Percentiles rank a stretch among this genome's conserved stretches.
Evolutionary conservation across 23 tunicate species (phyloP).

Genomic region (Pegea sp.): DNA sequence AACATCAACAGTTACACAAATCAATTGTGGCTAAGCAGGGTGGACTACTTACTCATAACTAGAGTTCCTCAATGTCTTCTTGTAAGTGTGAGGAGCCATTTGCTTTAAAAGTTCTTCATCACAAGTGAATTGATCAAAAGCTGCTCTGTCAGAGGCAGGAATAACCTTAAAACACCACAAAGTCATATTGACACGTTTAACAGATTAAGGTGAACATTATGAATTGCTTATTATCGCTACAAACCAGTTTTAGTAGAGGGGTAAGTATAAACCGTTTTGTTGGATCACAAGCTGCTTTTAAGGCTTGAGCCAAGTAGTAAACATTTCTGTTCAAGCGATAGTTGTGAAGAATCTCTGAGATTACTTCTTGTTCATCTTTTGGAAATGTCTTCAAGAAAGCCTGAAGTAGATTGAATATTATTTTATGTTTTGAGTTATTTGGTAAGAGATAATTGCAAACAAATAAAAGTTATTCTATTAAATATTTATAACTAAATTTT

Average conservation of each 20-base stretch:
- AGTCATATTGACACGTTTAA: no score
- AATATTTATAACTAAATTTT: no score
- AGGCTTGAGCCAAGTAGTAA: not conserved
- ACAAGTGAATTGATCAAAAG: slow-evolving; percentile 53
- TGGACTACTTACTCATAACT: not conserved
- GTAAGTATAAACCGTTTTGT: not conserved
- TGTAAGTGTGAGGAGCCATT: not conserved
- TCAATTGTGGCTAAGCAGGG: not conserved
- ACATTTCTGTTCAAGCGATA: not conserved
- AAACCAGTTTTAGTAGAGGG: not conserved
- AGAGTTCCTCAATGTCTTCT: not conserved
- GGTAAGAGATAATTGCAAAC: no score
- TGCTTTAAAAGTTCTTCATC: slow-evolving; percentile 8
- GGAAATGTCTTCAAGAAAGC: no score
- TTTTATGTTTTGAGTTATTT: no score
- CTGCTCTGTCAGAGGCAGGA: slow-evolving; percentile 40
- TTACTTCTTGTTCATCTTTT: not conserved
- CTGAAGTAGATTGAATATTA: no score
- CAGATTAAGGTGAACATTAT: no score
- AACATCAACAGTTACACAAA: not conserved
- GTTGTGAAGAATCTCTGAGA: not conserved
- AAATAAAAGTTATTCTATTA: no score
- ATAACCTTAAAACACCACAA: slow-evolving; percentile 27
- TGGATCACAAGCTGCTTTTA: not conserved
- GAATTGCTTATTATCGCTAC: no score